Evolutionary conservation across 2,113 vertebrate species (phyloP).

Genomic region (Nicator chloris): DNA sequence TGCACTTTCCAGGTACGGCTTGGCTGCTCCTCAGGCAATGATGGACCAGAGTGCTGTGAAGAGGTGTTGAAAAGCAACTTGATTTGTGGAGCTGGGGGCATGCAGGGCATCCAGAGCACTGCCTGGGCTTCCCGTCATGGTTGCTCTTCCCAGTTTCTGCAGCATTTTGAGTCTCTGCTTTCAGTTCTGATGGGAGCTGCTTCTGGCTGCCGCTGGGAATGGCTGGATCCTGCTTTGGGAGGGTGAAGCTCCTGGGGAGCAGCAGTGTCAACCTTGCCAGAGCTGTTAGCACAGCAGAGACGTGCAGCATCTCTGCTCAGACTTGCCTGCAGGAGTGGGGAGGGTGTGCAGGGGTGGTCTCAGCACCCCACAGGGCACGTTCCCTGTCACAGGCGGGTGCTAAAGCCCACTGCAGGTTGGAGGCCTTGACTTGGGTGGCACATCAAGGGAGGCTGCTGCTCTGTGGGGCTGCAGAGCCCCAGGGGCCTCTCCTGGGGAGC

Average conservation of each 20-base stretch:
- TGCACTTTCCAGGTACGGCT: neutral
- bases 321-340: neutral
- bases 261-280: neutral
- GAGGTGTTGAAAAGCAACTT: neutral
- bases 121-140: rapidly evolving
- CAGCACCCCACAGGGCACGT: neutral
- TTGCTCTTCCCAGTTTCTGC: neutral
- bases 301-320: neutral
- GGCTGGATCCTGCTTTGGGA: neutral
- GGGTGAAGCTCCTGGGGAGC: neutral
- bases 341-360: neutral
- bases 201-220: neutral
- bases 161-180: neutral
- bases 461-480: neutral
- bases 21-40: neutral
- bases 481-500: neutral
- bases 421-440: neutral
- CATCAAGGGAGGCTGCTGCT: neutral
- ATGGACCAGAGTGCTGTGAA: neutral
- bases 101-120: neutral
- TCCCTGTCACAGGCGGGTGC: neutral
- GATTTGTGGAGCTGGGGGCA: neutral
- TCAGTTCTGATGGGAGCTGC: neutral
- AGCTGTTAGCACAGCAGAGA: neutral
- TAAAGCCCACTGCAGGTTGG: neutral